Conservation (phyloP, 2,113 vertebrate genomes). For the Psilopsiagon aymara region DNA sequence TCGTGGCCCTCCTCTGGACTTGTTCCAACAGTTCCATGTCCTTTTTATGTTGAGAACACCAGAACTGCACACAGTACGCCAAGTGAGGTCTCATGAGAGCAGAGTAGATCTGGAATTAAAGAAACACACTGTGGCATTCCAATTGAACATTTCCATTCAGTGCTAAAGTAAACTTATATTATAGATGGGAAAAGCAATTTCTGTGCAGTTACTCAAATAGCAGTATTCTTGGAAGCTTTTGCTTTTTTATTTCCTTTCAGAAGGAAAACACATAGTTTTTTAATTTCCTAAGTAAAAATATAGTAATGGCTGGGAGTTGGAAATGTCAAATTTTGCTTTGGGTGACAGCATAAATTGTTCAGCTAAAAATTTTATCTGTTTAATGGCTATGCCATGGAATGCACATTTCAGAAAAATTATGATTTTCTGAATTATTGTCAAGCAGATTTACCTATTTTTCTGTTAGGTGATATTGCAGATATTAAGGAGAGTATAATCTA, state of each 20-base stretch:
- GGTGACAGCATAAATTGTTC: not conserved
- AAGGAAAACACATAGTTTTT: not conserved
- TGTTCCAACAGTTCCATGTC: too few relatives aligned
- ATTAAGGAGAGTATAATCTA: not conserved
- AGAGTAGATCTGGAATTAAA: not conserved
- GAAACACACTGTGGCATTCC: not conserved
- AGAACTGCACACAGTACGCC: too few relatives aligned
- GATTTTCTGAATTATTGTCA: not conserved
- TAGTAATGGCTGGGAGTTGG: not conserved
- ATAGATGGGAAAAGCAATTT: not conserved
- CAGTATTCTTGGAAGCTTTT: not conserved
- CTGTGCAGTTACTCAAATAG: not conserved
- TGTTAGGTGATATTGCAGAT: not conserved
- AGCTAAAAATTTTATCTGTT: not conserved
- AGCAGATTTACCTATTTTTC: not conserved
- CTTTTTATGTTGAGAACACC: too few relatives aligned
- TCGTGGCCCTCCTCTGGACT: too few relatives aligned
- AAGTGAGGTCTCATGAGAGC: too few relatives aligned
- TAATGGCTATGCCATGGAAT: not conserved
- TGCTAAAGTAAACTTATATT: not conserved
- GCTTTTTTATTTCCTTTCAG: not conserved
- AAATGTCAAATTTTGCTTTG: not conserved
- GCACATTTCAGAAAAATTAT: not conserved
- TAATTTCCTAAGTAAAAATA: not conserved
- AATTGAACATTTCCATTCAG: conserved; percentile 1